Evolutionary conservation across 2,797 vertebrate genomes (phyloP).

Genomic region (Coendou prehensilis): DNA sequence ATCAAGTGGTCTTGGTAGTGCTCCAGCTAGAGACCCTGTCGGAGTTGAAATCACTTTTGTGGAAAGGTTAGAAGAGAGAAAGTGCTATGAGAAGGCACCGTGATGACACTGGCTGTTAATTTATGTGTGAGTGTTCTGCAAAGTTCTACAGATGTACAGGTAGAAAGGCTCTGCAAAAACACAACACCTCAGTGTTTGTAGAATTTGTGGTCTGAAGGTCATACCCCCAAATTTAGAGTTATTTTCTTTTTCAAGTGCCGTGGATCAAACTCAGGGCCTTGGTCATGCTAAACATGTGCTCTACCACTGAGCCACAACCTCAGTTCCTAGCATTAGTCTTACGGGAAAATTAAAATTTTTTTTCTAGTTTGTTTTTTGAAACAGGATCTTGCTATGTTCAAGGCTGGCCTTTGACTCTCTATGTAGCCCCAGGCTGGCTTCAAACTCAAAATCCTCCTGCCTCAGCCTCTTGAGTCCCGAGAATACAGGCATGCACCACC

Average conservation of each 20-base stretch:
- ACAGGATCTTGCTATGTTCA: background rate
- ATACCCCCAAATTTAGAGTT: background rate
- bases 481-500: background rate
- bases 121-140: background rate
- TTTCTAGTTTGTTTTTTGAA: background rate
- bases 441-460: background rate
- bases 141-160: background rate
- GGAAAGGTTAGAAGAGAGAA: background rate
- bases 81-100: background rate
- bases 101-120: background rate
- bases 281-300: background rate
- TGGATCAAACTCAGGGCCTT: background rate
- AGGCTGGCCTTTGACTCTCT: background rate
- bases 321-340: background rate
- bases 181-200: no score
- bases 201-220: background rate
- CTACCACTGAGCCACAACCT: background rate
- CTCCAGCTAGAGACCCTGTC: background rate
- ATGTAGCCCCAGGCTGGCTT: background rate
- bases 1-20: background rate
- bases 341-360: background rate
- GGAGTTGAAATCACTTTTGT: background rate
- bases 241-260: background rate
- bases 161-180: accelerated
- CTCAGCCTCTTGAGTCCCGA: background rate